Percentiles rank a stretch among this genome's conserved stretches.
Conservation (phyloP, 1,140 invertebrate genomes). For the Leptestheria dahalacensis region DNA sequence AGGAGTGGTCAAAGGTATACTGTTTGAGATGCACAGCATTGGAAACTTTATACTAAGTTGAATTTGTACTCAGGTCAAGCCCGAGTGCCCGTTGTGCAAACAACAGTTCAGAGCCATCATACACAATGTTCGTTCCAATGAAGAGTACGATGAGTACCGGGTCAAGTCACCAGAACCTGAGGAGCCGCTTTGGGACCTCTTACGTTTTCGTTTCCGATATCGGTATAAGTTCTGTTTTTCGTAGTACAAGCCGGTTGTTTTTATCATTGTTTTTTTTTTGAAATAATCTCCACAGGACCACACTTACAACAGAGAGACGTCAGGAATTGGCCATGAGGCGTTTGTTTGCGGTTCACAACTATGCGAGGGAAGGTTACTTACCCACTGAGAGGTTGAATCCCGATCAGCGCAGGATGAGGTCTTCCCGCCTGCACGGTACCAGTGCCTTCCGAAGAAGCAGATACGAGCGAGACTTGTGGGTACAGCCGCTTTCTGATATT, state of each 20-base stretch:
- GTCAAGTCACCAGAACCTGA: conserved; percentile 28
- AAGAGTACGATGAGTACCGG: conserved; percentile 74
- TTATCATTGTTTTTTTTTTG: not conserved
- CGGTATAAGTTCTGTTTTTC: conserved; percentile 3
- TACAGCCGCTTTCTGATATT: conserved; percentile 43
- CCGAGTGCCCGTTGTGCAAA: conserved; percentile 87
- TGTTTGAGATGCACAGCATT: conserved; percentile 4
- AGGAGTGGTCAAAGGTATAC: conserved; percentile 79
- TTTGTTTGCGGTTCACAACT: conserved; percentile 27
- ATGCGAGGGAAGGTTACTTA: conserved; percentile 21
- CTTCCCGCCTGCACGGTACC: conserved; percentile 22
- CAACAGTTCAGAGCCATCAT: conserved; percentile 79
- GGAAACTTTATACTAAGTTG: too few species aligned
- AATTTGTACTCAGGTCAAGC: conserved; percentile 60
- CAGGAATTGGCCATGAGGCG: conserved; percentile 36
- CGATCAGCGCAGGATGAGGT: conserved; percentile 15
- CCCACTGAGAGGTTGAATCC: not conserved
- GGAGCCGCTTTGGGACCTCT: conserved; percentile 4
- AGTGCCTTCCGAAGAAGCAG: conserved; percentile 45
- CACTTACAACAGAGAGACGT: conserved; percentile 37
- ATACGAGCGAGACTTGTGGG: conserved; percentile 62
- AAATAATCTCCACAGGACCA: conserved; percentile 31
- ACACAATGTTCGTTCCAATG: conserved; percentile 72
- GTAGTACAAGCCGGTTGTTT: not conserved
- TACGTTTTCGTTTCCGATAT: conserved; percentile 21